Evolutionary conservation across 2,797 vertebrate species (phyloP).

Genomic region (Gymnocypris eckloni): DNA sequence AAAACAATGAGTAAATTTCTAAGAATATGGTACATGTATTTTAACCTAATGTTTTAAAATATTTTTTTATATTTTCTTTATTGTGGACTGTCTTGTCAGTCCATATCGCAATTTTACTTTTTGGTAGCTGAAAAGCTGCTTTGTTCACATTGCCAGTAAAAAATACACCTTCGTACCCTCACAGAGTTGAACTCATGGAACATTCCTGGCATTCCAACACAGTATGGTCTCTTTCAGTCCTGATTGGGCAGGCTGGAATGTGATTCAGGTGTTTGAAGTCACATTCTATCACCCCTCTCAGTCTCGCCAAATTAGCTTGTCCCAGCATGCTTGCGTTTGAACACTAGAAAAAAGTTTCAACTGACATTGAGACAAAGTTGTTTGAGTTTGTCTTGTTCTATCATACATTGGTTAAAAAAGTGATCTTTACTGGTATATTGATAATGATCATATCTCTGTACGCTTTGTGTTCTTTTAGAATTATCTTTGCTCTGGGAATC

Average conservation of each 20-base stretch:
- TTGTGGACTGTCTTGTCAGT: background rate
- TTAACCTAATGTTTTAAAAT: background rate
- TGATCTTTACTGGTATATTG: background rate
- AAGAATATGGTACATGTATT: background rate
- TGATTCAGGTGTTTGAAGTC: constrained; percentile 53
- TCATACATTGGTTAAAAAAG: background rate
- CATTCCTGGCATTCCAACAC: constrained; percentile 73
- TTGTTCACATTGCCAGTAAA: background rate
- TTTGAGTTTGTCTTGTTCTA: background rate
- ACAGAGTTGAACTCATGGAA: constrained; percentile 42
- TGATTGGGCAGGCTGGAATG: constrained; percentile 50
- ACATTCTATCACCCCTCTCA: constrained; percentile 8
- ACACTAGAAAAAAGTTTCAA: background rate
- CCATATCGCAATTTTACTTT: background rate
- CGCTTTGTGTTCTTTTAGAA: constrained; percentile 71
- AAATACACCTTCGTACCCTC: background rate
- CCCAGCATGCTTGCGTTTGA: constrained; percentile 58
- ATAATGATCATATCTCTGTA: background rate
- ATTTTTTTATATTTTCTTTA: too few relatives aligned
- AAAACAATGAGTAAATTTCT: background rate
- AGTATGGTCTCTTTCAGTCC: constrained; percentile 62
- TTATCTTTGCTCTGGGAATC: constrained; percentile 95
- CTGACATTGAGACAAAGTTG: constrained; percentile 1
- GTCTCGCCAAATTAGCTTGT: constrained; percentile 55
- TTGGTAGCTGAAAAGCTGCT: background rate